Percentiles rank a stretch among this genome's conserved stretches.
phyloP scores from a whole-genome alignment of 2,113 vertebrate genomes.

The Vicugna pacos region DNA sequence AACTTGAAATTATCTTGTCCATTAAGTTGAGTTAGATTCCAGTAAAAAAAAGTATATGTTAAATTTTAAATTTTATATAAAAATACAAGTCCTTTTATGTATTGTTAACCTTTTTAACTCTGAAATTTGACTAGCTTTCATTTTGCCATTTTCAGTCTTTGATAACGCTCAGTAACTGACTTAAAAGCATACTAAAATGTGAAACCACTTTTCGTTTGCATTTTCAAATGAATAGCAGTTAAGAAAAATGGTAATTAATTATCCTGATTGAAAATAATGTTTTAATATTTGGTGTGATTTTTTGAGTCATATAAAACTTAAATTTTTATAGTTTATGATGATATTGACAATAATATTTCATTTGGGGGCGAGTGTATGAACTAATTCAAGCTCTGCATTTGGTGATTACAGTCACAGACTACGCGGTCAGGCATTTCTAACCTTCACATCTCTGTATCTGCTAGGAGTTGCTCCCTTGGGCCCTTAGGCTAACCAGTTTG shows the following conservation, averaged over 20 bases:
- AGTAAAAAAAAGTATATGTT: not conserved
- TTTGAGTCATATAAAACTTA: constrained; percentile 16
- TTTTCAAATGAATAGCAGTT: not conserved
- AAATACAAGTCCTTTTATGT: not conserved
- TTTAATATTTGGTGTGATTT: not conserved
- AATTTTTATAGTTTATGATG: not conserved
- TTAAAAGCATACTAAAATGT: not conserved
- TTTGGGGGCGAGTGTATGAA: not conserved
- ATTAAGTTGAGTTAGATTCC: not conserved
- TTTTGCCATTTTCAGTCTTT: not conserved
- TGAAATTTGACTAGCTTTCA: constrained; percentile 29
- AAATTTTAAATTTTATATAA: constrained; percentile 38
- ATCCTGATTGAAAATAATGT: not conserved
- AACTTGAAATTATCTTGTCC: not conserved
- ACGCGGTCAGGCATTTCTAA: not conserved
- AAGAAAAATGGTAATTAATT: constrained; percentile 1
- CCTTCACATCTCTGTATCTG: not conserved
- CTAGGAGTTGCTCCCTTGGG: not conserved
- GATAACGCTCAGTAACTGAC: not conserved
- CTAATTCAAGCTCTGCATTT: not conserved
- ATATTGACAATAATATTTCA: not conserved
- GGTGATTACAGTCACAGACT: not conserved
- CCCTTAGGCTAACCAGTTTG: not conserved
- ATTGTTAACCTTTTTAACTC: not conserved
- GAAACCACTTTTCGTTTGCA: not conserved